Evolutionary conservation across 1,140 invertebrate species (phyloP).

Genomic region (Heliconius congener): DNA sequence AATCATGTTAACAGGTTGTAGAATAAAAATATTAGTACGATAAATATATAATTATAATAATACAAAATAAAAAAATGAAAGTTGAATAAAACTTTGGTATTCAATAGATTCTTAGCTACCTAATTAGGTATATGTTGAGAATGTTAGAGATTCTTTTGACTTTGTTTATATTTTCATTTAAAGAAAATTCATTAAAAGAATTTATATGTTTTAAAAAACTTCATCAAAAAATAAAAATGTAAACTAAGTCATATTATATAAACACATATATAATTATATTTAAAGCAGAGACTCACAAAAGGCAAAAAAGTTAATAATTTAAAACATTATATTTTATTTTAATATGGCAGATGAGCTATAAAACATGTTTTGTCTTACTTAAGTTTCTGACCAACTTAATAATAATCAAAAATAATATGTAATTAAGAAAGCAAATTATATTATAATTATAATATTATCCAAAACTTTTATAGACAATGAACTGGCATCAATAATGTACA

Average conservation of each 20-base stretch:
- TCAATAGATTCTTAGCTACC: slow-evolving; percentile 23
- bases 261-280: background rate
- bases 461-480: too few relatives aligned
- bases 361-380: background rate
- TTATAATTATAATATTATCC: too few relatives aligned
- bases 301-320: background rate
- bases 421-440: too few relatives aligned
- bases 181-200: background rate
- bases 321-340: background rate
- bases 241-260: background rate
- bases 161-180: slow-evolving; percentile 22
- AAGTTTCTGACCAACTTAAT: too few relatives aligned
- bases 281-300: background rate
- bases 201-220: background rate
- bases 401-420: too few relatives aligned
- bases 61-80: background rate
- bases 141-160: slow-evolving; percentile 26
- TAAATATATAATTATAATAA: slow-evolving; percentile 11
- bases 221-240: background rate
- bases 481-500: background rate
- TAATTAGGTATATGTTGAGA: slow-evolving; percentile 19
- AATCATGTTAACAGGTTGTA: background rate
- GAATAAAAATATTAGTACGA: slow-evolving; percentile 13
- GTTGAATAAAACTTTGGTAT: slow-evolving; percentile 30
- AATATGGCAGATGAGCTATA: background rate